phyloP scores from a whole-genome alignment of 2,888 invertebrate species.

The Cloeon dipterum region DNA sequence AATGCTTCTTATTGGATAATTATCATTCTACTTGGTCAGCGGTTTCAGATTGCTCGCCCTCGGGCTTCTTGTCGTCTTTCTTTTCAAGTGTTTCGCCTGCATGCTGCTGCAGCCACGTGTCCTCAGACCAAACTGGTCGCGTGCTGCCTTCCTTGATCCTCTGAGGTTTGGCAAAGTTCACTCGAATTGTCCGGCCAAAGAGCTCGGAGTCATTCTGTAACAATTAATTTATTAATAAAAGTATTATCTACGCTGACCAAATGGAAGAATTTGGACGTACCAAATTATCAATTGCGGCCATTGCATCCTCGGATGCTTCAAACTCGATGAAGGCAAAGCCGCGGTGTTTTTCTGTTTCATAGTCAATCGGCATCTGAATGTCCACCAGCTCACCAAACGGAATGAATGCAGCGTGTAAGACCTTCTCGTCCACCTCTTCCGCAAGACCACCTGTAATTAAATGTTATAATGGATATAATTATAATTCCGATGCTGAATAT shows the following conservation, averaged over 20 bases:
- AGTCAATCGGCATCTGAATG: conserved; percentile 93
- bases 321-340: conserved; percentile 99
- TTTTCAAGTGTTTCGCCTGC: conserved; percentile 65
- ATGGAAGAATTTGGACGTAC: conserved; percentile 22
- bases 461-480: not conserved
- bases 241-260: conserved; percentile 1
- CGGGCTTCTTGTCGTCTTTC: conserved; percentile 19
- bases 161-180: conserved; percentile 93
- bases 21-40: no score
- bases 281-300: conserved; percentile 98
- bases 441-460: conserved; percentile 41
- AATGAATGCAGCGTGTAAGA: conserved; percentile 87
- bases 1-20: no score
- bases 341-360: conserved; percentile 88
- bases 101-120: conserved; percentile 93
- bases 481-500: not conserved
- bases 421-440: conserved; percentile 91
- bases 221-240: not conserved
- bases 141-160: conserved; percentile 89
- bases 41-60: no score
- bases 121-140: conserved; percentile 94
- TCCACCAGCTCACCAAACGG: conserved; percentile 98
- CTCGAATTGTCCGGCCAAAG: conserved; percentile 86
- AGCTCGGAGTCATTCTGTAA: conserved; percentile 86
- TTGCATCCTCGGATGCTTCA: conserved; percentile 93